Evolutionary conservation across 2,113 vertebrate species (phyloP).

Genomic region (Xyrauchen texanus): DNA sequence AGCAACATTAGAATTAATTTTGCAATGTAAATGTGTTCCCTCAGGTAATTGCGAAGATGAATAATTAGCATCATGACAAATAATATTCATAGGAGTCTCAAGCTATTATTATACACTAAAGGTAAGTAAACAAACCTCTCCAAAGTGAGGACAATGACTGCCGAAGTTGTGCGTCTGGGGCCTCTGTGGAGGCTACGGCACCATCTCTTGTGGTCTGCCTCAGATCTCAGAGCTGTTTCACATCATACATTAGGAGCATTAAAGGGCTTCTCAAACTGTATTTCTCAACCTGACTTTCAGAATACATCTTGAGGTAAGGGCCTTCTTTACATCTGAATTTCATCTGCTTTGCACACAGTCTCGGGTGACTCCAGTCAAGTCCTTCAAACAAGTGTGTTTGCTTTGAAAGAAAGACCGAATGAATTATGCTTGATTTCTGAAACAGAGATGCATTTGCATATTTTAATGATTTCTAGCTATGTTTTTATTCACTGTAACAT

Average conservation of each 20-base stretch:
- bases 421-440: background rate
- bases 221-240: background rate
- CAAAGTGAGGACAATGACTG: constrained; percentile 49
- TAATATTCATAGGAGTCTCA: constrained; percentile 50
- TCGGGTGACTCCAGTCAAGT: background rate
- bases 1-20: constrained; percentile 51
- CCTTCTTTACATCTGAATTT: constrained; percentile 5
- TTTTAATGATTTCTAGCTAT: background rate
- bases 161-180: constrained; percentile 17
- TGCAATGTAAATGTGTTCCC: constrained; percentile 45
- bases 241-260: constrained; percentile 40
- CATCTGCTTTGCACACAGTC: background rate
- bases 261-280: background rate
- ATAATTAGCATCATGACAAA: constrained; percentile 61
- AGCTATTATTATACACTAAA: constrained; percentile 51
- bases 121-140: constrained; percentile 61
- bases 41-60: constrained; percentile 47
- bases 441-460: background rate
- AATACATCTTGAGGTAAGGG: constrained; percentile 23
- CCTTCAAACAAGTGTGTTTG: background rate
- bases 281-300: constrained; percentile 3
- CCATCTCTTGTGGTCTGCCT: background rate
- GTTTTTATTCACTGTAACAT: background rate
- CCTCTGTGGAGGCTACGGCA: too few relatives aligned
- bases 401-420: background rate